Conservation (phyloP, 2,113 vertebrate genomes). For the Anhinga anhinga region DNA sequence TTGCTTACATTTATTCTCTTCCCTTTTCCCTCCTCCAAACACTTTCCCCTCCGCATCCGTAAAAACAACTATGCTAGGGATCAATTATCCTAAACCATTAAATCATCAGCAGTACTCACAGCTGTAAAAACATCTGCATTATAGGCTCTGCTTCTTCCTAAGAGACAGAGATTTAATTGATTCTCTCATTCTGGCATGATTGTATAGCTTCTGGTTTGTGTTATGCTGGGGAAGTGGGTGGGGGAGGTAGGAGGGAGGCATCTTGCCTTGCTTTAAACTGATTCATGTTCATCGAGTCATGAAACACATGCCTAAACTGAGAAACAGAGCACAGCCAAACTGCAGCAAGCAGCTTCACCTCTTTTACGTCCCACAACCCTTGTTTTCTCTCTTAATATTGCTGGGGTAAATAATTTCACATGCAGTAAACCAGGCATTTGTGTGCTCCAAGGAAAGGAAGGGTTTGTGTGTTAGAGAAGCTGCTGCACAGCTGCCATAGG, state of each 20-base stretch:
- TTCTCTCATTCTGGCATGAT: constrained; percentile 5
- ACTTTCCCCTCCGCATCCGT: not conserved
- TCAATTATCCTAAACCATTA: constrained; percentile 35
- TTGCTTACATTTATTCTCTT: not conserved
- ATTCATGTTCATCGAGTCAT: not conserved
- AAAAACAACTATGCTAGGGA: not conserved
- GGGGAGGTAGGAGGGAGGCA: not conserved
- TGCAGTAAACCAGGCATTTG: not conserved
- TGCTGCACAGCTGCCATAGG: not conserved
- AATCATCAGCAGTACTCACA: constrained; percentile 20
- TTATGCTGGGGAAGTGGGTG: not conserved
- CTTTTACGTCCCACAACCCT: not conserved
- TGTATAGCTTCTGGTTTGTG: constrained; percentile 52
- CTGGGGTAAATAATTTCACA: not conserved
- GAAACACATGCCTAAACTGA: not conserved
- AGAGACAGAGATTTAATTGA: constrained; percentile 30
- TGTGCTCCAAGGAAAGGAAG: not conserved
- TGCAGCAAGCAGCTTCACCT: not conserved
- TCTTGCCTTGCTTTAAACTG: constrained; percentile 8
- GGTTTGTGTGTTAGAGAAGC: not conserved
- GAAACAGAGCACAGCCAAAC: not conserved
- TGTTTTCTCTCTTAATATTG: not conserved
- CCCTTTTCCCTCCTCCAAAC: not conserved
- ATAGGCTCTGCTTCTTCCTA: constrained; percentile 4
- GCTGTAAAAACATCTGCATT: constrained; percentile 66